phyloP scores from a whole-genome alignment of 2,797 vertebrate species.

The Chloroceryle amazona region DNA sequence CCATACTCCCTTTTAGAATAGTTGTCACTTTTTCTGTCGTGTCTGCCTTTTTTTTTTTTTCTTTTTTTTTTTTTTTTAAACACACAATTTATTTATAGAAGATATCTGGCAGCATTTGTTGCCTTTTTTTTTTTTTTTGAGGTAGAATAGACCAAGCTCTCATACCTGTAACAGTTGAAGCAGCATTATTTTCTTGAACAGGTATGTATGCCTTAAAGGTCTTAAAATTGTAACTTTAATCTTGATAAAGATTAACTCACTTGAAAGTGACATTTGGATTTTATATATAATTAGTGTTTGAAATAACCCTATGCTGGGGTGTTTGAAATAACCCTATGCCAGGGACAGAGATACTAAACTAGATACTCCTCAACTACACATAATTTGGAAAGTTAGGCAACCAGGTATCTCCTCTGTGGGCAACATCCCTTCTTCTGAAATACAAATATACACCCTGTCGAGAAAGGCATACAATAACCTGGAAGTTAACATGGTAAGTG shows the following conservation, averaged over 20 bases:
- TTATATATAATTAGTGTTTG: not conserved
- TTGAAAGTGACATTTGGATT: not conserved
- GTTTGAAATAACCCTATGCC: not conserved
- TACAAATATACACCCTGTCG: not conserved
- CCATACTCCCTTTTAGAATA: not conserved
- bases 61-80: too few relatives aligned
- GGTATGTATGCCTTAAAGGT: rapidly evolving
- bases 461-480: not conserved
- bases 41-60: not conserved
- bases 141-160: not conserved
- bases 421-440: not conserved
- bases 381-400: not conserved
- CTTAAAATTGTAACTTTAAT: not conserved
- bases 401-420: not conserved
- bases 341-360: not conserved
- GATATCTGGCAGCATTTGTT: not conserved
- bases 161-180: rapidly evolving
- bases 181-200: not conserved
- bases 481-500: not conserved
- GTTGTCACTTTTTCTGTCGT: too few relatives aligned
- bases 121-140: not conserved
- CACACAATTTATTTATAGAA: not conserved
- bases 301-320: not conserved
- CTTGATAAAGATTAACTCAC: not conserved
- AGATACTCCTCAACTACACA: not conserved